Base-by-base conservation (phyloP, 1,140 invertebrate species). In the Eupristina koningsbergeri region DNA sequence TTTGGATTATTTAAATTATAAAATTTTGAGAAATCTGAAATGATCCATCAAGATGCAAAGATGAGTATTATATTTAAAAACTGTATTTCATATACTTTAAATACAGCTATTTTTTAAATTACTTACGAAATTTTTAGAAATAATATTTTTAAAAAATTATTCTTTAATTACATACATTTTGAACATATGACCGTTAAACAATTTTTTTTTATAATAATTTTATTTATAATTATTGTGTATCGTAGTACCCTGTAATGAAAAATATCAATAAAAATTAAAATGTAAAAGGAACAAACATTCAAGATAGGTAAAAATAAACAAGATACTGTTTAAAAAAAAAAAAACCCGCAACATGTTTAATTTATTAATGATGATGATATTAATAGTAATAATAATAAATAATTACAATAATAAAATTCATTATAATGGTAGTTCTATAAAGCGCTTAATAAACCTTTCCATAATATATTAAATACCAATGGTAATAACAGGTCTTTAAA, bases 341-440 rank as follows among this genome's bases (percentile, higher is more conserved):
- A 86, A 90, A 91, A 91, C 89, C 90, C 91, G 88, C 88, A 91
- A 91, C 88, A 89, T 89, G 87, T 83, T 90, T 86, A 69, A 87
- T 86, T 87, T 89, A 88, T 90, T 89, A 84, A 88, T 86, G 86
- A 84, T 88, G 85, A 73, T 87, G 84, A 85, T 84, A 83, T 80
- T 83, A 89, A 87, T 88, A 87, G 82, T 87, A 87, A 88, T 87
- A 86, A 87, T 86, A 85, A 86, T 88, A 87, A 86, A 84, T 88
- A 85, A 77, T 87, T 84, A 85, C 84, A 79, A 83, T 84, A 89
- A 86, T 88, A 87, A 82, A 87, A 86, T 87, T 88, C 86, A 87
- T 86, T 84, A 86, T 88, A 86, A 53, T 26, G 5, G 53, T 9
- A 69, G 87, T 83, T 86, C 87, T 80, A 85, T 84, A 86, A 85